These are phyloP conservation scores for Hypotaenidia okinawae DNA, from an alignment of 2,797 vertebrate genomes.

Conservation along the genomic window DNA sequence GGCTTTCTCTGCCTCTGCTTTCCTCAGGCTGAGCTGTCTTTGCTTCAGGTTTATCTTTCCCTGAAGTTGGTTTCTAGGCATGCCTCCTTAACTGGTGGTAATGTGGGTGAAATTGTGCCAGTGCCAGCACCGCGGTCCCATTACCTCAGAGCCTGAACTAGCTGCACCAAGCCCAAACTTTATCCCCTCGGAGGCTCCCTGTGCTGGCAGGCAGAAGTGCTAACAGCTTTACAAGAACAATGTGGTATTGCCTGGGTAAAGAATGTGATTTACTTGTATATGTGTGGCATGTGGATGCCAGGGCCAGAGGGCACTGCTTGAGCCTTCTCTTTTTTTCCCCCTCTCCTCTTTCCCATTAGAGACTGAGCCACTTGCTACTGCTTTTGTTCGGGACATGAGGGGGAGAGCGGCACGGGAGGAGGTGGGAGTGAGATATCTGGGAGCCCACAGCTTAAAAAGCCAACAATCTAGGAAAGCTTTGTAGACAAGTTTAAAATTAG, in stretches of 20 bases:
- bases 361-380: not conserved
- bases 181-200: not conserved
- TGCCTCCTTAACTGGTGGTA: not conserved
- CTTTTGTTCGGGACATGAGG: conserved; percentile 3
- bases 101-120: not conserved
- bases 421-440: not conserved
- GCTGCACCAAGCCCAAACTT: not conserved
- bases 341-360: not conserved
- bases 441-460: not conserved
- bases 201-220: not conserved
- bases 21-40: not conserved
- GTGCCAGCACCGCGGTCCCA: accelerated
- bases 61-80: not conserved
- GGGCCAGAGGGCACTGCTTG: not conserved
- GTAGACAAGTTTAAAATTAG: conserved; percentile 34
- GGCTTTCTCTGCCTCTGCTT: not conserved
- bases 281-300: conserved; percentile 8
- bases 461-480: not conserved
- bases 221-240: conserved; percentile 25
- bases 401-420: not conserved
- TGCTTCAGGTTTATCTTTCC: not conserved
- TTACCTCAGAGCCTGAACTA: not conserved
- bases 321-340: not conserved
- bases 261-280: conserved; percentile 21
- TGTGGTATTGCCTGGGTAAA: conserved; percentile 50